Base-by-base conservation (phyloP, 2,888 invertebrate genomes). In the Apodemia duryi region DNA sequence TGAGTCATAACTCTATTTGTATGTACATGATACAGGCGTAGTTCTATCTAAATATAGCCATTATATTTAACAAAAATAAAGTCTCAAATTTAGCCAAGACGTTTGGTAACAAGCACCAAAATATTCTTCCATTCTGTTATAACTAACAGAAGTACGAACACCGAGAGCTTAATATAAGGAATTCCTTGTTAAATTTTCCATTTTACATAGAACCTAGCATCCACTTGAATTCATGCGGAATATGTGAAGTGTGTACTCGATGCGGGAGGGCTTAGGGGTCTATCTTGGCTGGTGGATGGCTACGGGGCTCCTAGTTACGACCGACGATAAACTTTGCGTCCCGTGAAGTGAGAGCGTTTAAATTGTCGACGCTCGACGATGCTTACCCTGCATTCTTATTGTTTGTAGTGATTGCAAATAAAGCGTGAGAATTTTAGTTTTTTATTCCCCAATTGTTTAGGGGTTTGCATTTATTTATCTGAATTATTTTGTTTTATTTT, bases 321-420 rank as follows among this genome's bases (percentile, higher is more conserved):
- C 76, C 78, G 79, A 83, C 89, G 84, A 90, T 89, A 90, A 90
- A 90, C 82, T 90, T 86, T 78, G 83, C 81, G 86, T 82, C 82
- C 81, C 81, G 82, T 81, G 84, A 86, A 88, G 87, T 79, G 77
- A 83, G 84, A 86, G 82, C 85, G 85, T 84, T 89, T 88, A 89
- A 88, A 90, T 87, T 86, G 87, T 88, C 87, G 85, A 82, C 86
- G 83, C 79, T 83, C 74, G 72, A 73, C 79, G 82, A 78, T 86
- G 85, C 83, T 84, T 84, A 84, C 86, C 82, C 84, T 87, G 86
- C 88, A 86, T 89, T 85, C 86, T 77, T 76, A 74, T 73, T 76
- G 79, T 77, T 77, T 72, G 83, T 82, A 85, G 73, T 69, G 82
- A 72, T 69, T 74, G 83, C 79, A 85, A 74, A 77, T 76, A 74